Conservation (phyloP, 2,888 invertebrate species). For the Chymomyza amoena region DNA sequence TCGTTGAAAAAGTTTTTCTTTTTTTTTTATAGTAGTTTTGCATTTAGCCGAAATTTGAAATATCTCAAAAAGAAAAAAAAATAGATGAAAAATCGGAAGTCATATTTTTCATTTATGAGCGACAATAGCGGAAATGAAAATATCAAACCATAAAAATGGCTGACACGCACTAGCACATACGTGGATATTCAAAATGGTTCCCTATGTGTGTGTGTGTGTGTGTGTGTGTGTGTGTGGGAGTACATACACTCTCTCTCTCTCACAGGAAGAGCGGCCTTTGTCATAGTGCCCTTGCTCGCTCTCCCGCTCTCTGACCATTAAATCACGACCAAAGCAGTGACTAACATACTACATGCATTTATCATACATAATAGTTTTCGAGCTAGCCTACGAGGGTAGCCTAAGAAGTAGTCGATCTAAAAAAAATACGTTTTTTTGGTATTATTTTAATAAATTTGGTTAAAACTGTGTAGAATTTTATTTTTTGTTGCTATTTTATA, state of each 20-base stretch:
- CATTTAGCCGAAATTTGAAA: conserved; percentile 24
- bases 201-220: too few relatives aligned
- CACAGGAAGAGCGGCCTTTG: not conserved
- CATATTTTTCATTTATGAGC: conserved; percentile 63
- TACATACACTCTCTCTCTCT: not conserved
- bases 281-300: not conserved
- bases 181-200: conserved; percentile 10
- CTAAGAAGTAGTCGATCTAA: too few relatives aligned
- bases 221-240: not conserved
- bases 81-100: conserved; percentile 43
- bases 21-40: conserved; percentile 5
- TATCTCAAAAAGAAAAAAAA: not conserved
- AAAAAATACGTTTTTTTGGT: too few relatives aligned
- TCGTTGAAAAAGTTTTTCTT: conserved; percentile 17
- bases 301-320: conserved; percentile 15
- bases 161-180: conserved; percentile 20
- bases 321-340: not conserved
- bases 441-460: too few relatives aligned
- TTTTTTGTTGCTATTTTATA: too few relatives aligned
- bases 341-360: not conserved
- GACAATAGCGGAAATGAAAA: conserved; percentile 68
- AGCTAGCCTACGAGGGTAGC: not conserved
- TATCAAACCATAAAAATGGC: conserved; percentile 63
- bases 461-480: too few relatives aligned
- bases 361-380: not conserved